Evolutionary conservation across 2,888 invertebrate genomes (phyloP), one percentile per base, ranked within the genome.

Genomic region (Eugnorisma glareosa): DNA sequence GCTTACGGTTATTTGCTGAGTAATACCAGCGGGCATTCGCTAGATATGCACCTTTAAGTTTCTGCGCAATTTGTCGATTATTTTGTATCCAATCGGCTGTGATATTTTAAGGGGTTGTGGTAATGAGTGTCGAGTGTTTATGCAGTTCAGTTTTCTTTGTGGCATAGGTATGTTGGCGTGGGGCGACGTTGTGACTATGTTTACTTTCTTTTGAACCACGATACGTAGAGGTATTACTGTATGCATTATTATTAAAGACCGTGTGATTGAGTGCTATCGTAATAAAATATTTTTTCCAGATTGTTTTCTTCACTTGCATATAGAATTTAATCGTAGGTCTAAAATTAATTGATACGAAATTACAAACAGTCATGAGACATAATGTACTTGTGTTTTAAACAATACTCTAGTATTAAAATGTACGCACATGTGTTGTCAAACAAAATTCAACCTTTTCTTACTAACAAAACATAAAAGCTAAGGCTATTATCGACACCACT

Each of bases 1-100:
- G 92, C 92, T 93, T 92, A 92, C 92, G 91, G 90, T 92, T 94
- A 94, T 94, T 94, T 93, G 90, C 93, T 89, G 92, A 93, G 91
- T 83, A 87, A 83, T 83, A 83, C 73, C 88, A 84, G 86, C 86
- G 83, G 88, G 84, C 82, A 86, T 90, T 90, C 86, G 79, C 79
- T 81, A 79, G 84, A 85, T 77, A 82, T 90, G 90, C 88, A 88
- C 84, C 88, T 89, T 89, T 67, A 88, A 89, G 85, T 86, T 84
- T 79, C 83, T 86, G 82, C 79, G 75, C 89, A 88, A 89, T 89
- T 90, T 89, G 86, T 82, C 87, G 87, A 90, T 89, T 89, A 90
- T 85, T 86, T 87, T 86, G 87, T 86, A 82, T 86, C 86, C 81
- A 84, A 87, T 86, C 85, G 89, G 79, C 85, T 88, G 86, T 86